These are phyloP conservation scores for Apistogramma diplotaenia DNA, from an alignment of 2,113 vertebrate genomes.

Conservation along the genomic window DNA sequence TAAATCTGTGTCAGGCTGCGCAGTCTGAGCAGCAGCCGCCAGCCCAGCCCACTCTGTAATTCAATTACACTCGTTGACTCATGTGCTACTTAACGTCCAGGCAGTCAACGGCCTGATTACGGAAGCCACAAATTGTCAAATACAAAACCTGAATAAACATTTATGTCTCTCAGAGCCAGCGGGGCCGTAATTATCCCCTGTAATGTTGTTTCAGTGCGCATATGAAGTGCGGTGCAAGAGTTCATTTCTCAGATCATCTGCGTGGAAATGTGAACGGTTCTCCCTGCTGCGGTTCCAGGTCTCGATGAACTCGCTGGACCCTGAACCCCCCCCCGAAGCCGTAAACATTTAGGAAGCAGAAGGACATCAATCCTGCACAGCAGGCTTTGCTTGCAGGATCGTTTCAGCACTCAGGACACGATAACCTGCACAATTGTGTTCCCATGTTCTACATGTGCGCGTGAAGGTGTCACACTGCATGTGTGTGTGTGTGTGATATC, in stretches of 20 bases:
- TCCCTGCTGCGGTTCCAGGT: background rate
- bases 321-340: background rate
- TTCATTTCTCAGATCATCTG: slow-evolving; percentile 3
- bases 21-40: background rate
- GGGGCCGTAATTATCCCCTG: slow-evolving; percentile 30
- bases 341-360: background rate
- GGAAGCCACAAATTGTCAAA: slow-evolving; percentile 61
- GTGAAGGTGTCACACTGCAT: too few species aligned
- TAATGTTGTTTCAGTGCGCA: slow-evolving; percentile 37
- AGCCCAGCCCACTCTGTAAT: slow-evolving; percentile 38
- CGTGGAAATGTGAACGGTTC: background rate
- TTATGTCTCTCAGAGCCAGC: slow-evolving; percentile 30
- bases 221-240: slow-evolving; percentile 22
- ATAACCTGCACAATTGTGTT: too few species aligned
- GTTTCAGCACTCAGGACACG: too few species aligned
- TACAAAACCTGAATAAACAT: slow-evolving; percentile 52
- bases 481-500: too few species aligned
- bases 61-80: slow-evolving; percentile 49
- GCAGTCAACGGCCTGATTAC: slow-evolving; percentile 45
- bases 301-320: background rate
- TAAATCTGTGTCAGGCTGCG: slow-evolving; percentile 23
- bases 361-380: background rate
- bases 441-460: too few species aligned
- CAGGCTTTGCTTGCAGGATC: background rate
- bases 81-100: slow-evolving; percentile 46